Evolutionary conservation across 2,113 vertebrate species (phyloP).

Genomic region (Hyla sarda): DNA sequence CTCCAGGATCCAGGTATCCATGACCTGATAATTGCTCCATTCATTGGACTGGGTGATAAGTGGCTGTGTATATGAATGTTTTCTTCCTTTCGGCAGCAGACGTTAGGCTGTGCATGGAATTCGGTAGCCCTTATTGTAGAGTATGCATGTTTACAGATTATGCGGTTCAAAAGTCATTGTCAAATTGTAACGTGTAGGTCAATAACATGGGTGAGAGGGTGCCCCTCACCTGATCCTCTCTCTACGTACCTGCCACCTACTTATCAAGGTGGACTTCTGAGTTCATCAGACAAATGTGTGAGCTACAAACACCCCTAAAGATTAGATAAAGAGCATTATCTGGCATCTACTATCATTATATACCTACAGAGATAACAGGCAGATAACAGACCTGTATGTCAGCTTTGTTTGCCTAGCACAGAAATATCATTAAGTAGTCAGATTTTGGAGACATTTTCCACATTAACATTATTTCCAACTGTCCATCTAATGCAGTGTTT

Average conservation of each 20-base stretch:
- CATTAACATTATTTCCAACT: no score
- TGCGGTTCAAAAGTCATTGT: neutral
- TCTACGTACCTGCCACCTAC: neutral
- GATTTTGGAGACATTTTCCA: neutral
- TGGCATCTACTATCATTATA: conserved; percentile 29
- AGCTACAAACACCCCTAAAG: conserved; percentile 22
- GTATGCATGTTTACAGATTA: neutral
- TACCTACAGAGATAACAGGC: conserved; percentile 25
- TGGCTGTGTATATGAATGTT: neutral
- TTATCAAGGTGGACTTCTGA: conserved; percentile 27
- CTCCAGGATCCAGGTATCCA: no score
- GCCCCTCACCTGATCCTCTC: conserved; percentile 53
- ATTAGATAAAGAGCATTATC: conserved; percentile 45
- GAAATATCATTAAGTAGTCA: neutral
- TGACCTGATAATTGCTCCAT: neutral
- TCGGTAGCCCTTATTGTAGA: neutral
- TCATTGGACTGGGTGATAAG: neutral
- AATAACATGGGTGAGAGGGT: conserved; percentile 22
- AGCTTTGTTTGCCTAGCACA: conserved; percentile 27
- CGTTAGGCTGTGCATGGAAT: neutral
- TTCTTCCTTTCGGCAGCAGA: neutral
- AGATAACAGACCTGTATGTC: conserved; percentile 33
- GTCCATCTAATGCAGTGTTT: no score
- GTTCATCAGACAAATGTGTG: conserved; percentile 49
- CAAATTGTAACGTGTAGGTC: neutral